A percentile compares a stretch with the other conserved stretches of the same genome.
Conservation (phyloP, 2,888 invertebrate species). For the Drosophila neutralis region DNA sequence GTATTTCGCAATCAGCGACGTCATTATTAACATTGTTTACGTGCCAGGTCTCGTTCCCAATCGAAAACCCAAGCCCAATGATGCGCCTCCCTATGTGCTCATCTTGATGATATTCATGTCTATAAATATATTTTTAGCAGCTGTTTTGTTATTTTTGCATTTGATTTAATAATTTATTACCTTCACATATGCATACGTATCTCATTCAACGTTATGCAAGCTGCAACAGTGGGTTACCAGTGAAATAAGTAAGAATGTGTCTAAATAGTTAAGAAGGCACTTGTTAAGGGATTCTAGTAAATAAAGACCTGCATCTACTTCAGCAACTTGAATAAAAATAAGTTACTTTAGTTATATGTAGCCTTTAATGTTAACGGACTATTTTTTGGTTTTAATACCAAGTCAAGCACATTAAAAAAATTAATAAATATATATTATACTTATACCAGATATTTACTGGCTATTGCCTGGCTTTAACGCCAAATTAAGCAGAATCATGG, state of each 20-base stretch:
- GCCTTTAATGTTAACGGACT: no score
- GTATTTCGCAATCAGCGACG: slow-evolving; percentile 55
- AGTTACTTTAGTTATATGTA: no score
- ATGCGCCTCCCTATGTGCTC: slow-evolving; percentile 54
- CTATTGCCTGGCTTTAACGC: background rate
- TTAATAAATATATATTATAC: background rate
- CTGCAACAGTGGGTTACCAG: slow-evolving; percentile 19
- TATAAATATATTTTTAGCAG: slow-evolving; percentile 56
- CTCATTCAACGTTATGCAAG: slow-evolving; percentile 40
- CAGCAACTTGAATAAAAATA: no score
- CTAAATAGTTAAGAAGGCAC: background rate
- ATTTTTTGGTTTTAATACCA: background rate
- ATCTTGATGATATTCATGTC: slow-evolving; percentile 47
- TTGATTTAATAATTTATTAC: slow-evolving; percentile 55
- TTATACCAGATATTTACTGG: background rate
- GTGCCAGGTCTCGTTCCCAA: slow-evolving; percentile 21
- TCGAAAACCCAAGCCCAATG: slow-evolving; percentile 7
- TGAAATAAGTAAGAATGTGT: slow-evolving; percentile 7
- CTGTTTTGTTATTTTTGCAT: slow-evolving; percentile 31
- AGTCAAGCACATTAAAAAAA: background rate
- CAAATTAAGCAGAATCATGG: background rate
- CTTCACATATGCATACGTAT: slow-evolving; percentile 59
- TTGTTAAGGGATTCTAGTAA: background rate
- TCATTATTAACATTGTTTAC: slow-evolving; percentile 42
- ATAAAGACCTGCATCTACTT: background rate